Conservation (phyloP, 2,113 vertebrate genomes). For the Gymnogyps californianus region DNA sequence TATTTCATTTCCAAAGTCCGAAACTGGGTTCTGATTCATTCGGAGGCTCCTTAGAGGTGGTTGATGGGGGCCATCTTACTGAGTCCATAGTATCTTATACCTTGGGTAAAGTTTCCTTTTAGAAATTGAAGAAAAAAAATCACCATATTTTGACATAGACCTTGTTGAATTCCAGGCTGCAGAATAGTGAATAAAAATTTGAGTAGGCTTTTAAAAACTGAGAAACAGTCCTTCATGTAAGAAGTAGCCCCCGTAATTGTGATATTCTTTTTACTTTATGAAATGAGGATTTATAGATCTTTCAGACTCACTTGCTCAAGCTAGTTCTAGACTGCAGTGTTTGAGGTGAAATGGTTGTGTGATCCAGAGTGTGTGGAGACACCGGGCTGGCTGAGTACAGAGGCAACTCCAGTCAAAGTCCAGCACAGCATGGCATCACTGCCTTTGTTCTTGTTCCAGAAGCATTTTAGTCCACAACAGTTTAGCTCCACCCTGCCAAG, state of each 20-base stretch:
- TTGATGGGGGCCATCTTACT: background rate
- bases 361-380: background rate
- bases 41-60: background rate
- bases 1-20: background rate
- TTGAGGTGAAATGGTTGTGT: background rate
- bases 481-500: background rate
- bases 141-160: background rate
- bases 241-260: background rate
- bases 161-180: background rate
- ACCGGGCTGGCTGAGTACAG: background rate
- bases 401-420: background rate
- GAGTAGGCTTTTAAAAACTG: background rate
- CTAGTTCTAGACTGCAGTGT: background rate
- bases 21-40: background rate
- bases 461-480: background rate
- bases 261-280: background rate
- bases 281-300: background rate
- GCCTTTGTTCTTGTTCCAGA: background rate
- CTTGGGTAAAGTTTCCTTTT: background rate
- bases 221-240: background rate
- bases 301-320: background rate
- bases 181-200: background rate
- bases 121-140: background rate
- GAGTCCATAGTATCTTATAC: background rate
- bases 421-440: background rate